phyloP scores from a whole-genome alignment of 64 coral and sea anemone species.

The Astreopora myriophthalma region DNA sequence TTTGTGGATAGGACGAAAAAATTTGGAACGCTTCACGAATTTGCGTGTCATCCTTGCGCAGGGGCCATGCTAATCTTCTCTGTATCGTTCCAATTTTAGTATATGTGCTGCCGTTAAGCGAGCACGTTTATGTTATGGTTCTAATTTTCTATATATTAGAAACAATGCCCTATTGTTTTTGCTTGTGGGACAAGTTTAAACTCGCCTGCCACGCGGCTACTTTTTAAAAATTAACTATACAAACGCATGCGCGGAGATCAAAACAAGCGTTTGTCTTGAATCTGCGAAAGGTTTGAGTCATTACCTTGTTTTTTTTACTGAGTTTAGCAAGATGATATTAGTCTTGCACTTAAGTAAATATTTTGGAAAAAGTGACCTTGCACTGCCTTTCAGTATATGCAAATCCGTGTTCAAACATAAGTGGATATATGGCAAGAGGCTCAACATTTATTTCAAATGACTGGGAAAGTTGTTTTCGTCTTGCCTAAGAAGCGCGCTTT shows the following conservation, averaged over 20 bases:
- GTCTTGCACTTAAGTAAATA: neutral
- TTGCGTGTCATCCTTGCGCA: neutral
- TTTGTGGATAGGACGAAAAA: neutral
- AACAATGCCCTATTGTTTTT: neutral
- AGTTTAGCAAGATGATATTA: neutral
- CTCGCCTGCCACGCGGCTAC: neutral
- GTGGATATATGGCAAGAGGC: neutral
- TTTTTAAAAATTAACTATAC: neutral
- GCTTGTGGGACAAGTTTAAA: neutral
- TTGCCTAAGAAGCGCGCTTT: too few species aligned
- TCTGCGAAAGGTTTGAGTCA: neutral
- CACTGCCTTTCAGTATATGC: neutral
- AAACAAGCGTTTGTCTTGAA: neutral
- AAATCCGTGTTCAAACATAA: neutral
- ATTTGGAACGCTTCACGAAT: slow-evolving; percentile 5
- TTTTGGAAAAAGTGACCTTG: neutral
- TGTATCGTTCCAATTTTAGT: slow-evolving; percentile 6
- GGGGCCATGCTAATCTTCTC: neutral
- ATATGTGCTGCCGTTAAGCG: slow-evolving; percentile 4
- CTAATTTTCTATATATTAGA: neutral
- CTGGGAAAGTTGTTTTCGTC: too few species aligned
- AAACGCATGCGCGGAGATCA: neutral
- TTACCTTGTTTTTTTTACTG: neutral
- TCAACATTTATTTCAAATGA: neutral
- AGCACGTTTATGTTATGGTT: neutral